Percentiles rank a stretch among this genome's conserved stretches.
These are phyloP conservation scores for Cylas formicarius DNA, from an alignment of 1,140 invertebrate genomes.

Conservation along the genomic window DNA sequence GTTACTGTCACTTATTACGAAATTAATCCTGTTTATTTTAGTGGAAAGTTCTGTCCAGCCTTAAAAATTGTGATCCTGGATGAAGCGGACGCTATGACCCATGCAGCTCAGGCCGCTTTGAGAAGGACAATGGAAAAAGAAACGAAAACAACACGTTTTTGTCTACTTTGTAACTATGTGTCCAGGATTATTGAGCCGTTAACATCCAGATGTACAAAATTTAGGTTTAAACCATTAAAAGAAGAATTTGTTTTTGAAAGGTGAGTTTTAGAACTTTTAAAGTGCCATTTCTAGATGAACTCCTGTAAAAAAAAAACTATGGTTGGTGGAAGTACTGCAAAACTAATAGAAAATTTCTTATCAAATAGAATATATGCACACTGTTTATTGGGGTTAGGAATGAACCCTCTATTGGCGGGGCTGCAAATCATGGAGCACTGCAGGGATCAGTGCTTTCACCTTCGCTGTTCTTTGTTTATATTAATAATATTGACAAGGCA, in stretches of 20 bases:
- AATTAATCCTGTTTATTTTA: conserved; percentile 42
- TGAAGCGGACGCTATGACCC: conserved; percentile 99
- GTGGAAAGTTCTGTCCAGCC: conserved; percentile 81
- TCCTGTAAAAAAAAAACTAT: no score
- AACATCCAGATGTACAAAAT: conserved; percentile 96
- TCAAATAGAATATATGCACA: no score
- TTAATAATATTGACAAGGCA: no score
- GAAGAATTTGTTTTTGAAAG: conserved; percentile 59
- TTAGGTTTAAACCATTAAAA: conserved; percentile 89
- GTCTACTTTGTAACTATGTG: conserved; percentile 98
- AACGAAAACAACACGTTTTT: conserved; percentile 91
- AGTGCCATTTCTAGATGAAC: no score
- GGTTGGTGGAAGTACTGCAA: no score
- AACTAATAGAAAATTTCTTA: no score
- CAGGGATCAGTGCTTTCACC: no score
- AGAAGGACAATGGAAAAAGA: conserved; percentile 97
- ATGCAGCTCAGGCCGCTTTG: conserved; percentile 85
- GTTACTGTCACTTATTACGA: conserved; percentile 7
- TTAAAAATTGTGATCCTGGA: conserved; percentile 97
- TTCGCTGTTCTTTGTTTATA: no score
- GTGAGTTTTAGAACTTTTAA: no score
- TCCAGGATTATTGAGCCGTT: conserved; percentile 96
- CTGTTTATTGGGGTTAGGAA: no score
- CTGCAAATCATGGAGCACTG: no score
- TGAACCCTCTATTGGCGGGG: no score